Base-by-base conservation (phyloP, 1,140 invertebrate species). In the Potamilus streckersoni region DNA sequence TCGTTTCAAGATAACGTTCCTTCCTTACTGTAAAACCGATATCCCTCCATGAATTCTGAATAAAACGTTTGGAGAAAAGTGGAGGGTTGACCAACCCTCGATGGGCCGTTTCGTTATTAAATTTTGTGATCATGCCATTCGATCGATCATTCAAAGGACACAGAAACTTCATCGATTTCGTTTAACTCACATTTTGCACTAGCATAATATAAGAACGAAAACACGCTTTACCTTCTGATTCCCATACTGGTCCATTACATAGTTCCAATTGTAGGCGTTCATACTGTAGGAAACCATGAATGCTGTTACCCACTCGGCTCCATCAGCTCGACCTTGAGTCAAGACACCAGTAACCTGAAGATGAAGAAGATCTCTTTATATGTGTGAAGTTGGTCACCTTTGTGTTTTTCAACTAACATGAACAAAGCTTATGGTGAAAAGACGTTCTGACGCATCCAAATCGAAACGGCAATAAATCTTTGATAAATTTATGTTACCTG, bases 241-340 rank as follows among this genome's bases (percentile, higher is more conserved):
- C 49, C 90, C 90, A 78, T 91, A 91, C 38, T 88, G 86, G 78
- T 92, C 91, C 11, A 86, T 85, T 57, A 91, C 89, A 78, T 91
- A 92, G 62, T 89, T 86, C 90, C 91, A 92, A 69, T 91, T 88
- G 76, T 90, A 91, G 38, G 91, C 91, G 82, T 92, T 91, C 78
- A 90, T 85, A 79, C 91, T 91, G 84, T 91, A 91, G 8, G 91
- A 92, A 11, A 92, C 84, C 80, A 89, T 87, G 74, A 91, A 92
- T 17, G 88, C 85, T 55, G 89, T 91, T 23, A 92, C 91, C 91
- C 91, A 92, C 80, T 92, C 91, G 23, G 88, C 84, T 2, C 89
- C 89, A 73, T 92, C 91, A 60, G 89, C 91, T 13, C 91, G 86
- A 19, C 92, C 91, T 78, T 92, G 91, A 8, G 90, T 92, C 88